phyloP scores from a whole-genome alignment of 2,888 invertebrate species.

The Lithophane semibrunnea region DNA sequence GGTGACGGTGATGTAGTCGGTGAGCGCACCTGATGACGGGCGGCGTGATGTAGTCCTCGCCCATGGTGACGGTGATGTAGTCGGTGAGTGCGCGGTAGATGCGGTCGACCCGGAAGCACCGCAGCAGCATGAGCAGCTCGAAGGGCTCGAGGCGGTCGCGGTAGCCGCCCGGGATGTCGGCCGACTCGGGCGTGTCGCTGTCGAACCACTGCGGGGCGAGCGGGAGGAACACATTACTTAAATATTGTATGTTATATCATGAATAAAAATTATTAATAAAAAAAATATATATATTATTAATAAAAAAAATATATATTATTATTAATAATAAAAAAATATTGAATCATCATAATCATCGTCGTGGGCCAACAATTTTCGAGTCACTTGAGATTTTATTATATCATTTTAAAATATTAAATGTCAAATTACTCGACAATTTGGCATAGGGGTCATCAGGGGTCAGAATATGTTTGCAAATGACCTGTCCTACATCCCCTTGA shows the following conservation, averaged over 20 bases:
- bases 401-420: too few relatives aligned
- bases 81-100: constrained; percentile 96
- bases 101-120: constrained; percentile 97
- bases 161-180: constrained; percentile 93
- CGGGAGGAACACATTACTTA: neutral
- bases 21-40: constrained; percentile 92
- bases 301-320: too few relatives aligned
- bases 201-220: constrained; percentile 93
- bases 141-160: constrained; percentile 91
- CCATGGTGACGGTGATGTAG: constrained; percentile 95
- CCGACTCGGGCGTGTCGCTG: constrained; percentile 94
- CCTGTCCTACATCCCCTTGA: too few relatives aligned
- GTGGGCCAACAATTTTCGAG: too few relatives aligned
- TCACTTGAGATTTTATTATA: too few relatives aligned
- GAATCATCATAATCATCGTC: neutral
- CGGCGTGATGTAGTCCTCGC: constrained; percentile 96
- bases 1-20: constrained; percentile 76
- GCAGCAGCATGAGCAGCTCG: constrained; percentile 94
- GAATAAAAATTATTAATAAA: too few relatives aligned
- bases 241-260: too few relatives aligned
- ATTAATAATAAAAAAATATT: too few relatives aligned
- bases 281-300: too few relatives aligned
- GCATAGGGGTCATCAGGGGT: too few relatives aligned
- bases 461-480: too few relatives aligned
- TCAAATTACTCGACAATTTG: too few relatives aligned